These are phyloP conservation scores for Punctoribates punctum DNA, from an alignment of 2,888 invertebrate genomes.

Conservation along the genomic window DNA sequence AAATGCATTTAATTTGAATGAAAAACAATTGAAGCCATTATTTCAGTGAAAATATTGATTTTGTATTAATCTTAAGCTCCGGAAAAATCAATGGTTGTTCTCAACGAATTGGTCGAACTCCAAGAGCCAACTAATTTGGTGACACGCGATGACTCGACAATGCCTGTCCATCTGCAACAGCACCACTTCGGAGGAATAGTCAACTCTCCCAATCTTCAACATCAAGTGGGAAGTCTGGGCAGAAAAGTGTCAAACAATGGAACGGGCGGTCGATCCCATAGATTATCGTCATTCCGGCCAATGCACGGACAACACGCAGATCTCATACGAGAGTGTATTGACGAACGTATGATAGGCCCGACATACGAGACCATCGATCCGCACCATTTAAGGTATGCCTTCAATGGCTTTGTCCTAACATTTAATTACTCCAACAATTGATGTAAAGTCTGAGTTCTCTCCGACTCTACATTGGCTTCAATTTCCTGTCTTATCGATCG, in stretches of 20 bases:
- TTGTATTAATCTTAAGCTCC: conserved; percentile 9
- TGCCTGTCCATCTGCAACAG: conserved; percentile 27
- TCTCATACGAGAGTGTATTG: conserved; percentile 20
- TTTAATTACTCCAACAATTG: conserved; percentile 9
- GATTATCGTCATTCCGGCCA: conserved; percentile 24
- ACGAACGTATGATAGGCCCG: conserved; percentile 27
- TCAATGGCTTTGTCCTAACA: not conserved
- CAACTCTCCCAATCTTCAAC: not conserved
- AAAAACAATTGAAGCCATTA: not conserved
- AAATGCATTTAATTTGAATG: conserved; percentile 8
- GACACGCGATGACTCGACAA: conserved; percentile 28
- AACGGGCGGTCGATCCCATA: not conserved
- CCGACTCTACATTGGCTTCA: not conserved
- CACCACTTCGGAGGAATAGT: conserved; percentile 14
- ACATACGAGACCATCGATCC: conserved; percentile 43
- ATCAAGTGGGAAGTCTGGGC: conserved; percentile 30
- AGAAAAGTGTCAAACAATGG: conserved; percentile 13
- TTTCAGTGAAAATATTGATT: not conserved
- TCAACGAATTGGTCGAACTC: conserved; percentile 21
- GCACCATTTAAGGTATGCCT: conserved; percentile 28
- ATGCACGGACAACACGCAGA: conserved; percentile 29
- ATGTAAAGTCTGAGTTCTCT: not conserved
- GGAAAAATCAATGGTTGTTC: conserved; percentile 26
- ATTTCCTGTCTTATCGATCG: not conserved
- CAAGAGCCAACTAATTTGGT: conserved; percentile 26